Evolutionary conservation across 2,113 vertebrate genomes (phyloP).

Genomic region (Psittacula cyanocephala): DNA sequence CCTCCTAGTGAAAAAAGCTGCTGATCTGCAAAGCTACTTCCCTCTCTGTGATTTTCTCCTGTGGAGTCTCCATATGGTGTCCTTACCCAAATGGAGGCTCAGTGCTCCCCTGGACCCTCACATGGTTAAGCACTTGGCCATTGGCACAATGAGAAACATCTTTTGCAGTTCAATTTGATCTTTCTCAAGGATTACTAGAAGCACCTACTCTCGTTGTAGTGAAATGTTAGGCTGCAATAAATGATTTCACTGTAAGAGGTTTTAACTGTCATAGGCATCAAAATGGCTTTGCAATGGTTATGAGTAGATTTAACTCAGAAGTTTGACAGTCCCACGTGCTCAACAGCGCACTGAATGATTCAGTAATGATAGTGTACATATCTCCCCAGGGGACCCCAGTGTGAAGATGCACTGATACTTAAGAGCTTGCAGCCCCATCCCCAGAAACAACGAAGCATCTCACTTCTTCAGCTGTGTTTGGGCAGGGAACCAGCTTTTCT

Average conservation of each 20-base stretch:
- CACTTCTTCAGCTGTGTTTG: not conserved
- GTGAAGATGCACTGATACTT: not conserved
- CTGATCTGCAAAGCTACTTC: not conserved
- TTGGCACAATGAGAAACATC: not conserved
- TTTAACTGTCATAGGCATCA: constrained; percentile 67
- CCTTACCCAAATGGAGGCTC: not conserved
- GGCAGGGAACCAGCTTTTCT: constrained; percentile 2
- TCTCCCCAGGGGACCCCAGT: not conserved
- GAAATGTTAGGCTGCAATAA: constrained; percentile 60
- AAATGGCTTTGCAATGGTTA: constrained; percentile 64
- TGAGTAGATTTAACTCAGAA: constrained; percentile 59
- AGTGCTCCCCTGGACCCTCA: not conserved
- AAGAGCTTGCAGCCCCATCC: not conserved
- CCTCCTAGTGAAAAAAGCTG: not conserved
- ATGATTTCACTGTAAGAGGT: constrained; percentile 52
- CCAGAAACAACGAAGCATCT: not conserved
- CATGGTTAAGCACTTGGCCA: constrained; percentile 2
- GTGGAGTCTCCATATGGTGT: not conserved
- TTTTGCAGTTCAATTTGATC: constrained; percentile 55
- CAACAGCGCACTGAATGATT: constrained; percentile 24
- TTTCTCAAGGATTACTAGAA: constrained; percentile 54
- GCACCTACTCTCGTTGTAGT: not conserved
- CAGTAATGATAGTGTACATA: constrained; percentile 48
- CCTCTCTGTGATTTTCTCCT: not conserved
- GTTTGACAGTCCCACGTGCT: constrained; percentile 52